Conservation (phyloP, 2,797 vertebrate genomes). For the Oreochromis mossambicus region DNA sequence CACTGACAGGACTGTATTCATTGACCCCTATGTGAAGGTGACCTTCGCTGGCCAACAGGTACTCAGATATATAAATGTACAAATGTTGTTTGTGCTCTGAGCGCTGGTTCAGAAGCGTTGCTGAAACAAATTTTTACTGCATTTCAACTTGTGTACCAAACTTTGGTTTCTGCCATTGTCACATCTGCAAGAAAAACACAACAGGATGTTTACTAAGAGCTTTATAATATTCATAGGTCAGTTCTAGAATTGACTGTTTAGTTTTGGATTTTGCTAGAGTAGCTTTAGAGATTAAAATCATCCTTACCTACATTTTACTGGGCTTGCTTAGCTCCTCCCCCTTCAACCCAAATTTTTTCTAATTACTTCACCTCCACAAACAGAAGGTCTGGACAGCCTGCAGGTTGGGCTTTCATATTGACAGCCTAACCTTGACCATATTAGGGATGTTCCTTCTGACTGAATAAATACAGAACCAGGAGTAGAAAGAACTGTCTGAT, state of each 20-base stretch:
- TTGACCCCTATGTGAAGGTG: slow-evolving; percentile 87
- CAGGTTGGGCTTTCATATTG: neutral
- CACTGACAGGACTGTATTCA: slow-evolving; percentile 84
- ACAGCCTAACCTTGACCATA: neutral
- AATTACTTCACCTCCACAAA: neutral
- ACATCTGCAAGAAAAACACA: neutral
- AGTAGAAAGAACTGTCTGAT: neutral
- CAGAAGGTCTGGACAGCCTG: neutral
- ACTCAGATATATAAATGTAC: neutral
- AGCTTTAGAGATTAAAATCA: neutral
- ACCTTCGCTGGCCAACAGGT: slow-evolving; percentile 92
- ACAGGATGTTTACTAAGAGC: neutral
- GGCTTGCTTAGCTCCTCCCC: neutral
- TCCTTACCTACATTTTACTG: neutral
- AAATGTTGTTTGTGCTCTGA: neutral
- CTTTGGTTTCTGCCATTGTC: neutral
- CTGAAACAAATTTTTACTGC: neutral
- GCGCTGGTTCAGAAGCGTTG: neutral
- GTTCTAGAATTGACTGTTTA: neutral
- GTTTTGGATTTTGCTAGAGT: neutral
- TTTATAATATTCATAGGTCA: neutral
- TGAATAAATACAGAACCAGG: neutral
- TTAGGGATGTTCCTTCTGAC: neutral
- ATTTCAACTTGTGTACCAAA: neutral
- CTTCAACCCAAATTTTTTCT: neutral